Conservation (phyloP, 1,140 invertebrate species). For the Psilanteris sp. region DNA sequence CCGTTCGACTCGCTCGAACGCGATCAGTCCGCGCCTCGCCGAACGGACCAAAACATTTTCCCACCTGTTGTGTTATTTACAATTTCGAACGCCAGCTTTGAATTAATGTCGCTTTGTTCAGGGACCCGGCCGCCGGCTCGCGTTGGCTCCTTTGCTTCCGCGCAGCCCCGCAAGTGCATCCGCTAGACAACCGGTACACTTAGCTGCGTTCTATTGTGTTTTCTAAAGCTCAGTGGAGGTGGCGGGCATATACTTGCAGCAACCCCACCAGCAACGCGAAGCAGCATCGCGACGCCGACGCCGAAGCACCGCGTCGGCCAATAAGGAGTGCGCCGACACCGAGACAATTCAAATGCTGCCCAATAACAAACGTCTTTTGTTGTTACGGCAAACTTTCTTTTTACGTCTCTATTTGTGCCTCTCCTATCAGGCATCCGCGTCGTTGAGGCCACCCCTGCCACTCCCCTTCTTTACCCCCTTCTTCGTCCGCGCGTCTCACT, state of each 20-base stretch:
- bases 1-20: slow-evolving; percentile 57
- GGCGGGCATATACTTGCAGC: slow-evolving; percentile 66
- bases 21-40: neutral
- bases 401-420: slow-evolving; percentile 70
- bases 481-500: slow-evolving; percentile 10
- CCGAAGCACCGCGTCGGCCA: slow-evolving; percentile 71
- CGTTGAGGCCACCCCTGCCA: slow-evolving; percentile 23
- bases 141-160: too few relatives aligned
- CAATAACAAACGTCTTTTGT: slow-evolving; percentile 81
- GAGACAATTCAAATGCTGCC: slow-evolving; percentile 80
- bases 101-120: too few relatives aligned
- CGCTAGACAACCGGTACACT: slow-evolving; percentile 69
- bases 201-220: slow-evolving; percentile 70
- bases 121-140: too few relatives aligned
- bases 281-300: slow-evolving; percentile 72
- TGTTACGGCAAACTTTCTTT: slow-evolving; percentile 79
- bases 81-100: too few relatives aligned
- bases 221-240: slow-evolving; percentile 66
- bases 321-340: slow-evolving; percentile 78
- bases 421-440: slow-evolving; percentile 62
- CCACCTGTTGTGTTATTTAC: too few relatives aligned
- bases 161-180: too few relatives aligned
- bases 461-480: slow-evolving; percentile 10
- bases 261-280: slow-evolving; percentile 69
- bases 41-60: too few relatives aligned